Evolutionary conservation across 2,113 vertebrate species (phyloP).

Genomic region (Marmota flaviventris): DNA sequence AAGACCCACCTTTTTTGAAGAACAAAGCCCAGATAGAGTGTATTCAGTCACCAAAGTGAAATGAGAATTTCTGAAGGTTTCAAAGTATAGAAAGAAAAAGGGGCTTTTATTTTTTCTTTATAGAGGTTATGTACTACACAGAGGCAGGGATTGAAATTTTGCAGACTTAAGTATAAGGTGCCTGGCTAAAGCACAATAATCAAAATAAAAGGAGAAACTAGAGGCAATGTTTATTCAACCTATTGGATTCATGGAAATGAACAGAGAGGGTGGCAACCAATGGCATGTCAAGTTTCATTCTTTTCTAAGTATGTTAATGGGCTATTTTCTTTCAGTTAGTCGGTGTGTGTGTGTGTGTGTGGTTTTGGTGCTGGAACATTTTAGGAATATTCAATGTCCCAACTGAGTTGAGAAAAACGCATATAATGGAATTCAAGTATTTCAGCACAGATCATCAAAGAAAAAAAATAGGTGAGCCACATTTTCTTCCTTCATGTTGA

Average conservation of each 20-base stretch:
- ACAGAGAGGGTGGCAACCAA: background rate
- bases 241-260: constrained; percentile 40
- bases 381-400: constrained; percentile 33
- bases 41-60: constrained; percentile 69
- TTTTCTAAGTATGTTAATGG: background rate
- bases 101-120: background rate
- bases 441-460: constrained; percentile 3
- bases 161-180: no score
- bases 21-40: constrained; percentile 67
- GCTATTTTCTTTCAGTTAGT: constrained; percentile 56
- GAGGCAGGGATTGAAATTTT: constrained; percentile 18
- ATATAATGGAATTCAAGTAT: background rate
- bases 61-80: constrained; percentile 70
- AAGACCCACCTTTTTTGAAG: constrained; percentile 63
- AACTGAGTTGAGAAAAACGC: constrained; percentile 5
- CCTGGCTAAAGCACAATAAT: constrained; percentile 13
- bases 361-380: constrained; percentile 7
- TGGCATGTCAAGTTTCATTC: background rate
- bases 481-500: constrained; percentile 61
- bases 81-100: constrained; percentile 39
- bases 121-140: constrained; percentile 30
- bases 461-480: constrained; percentile 39
- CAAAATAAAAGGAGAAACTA: constrained; percentile 57
- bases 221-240: constrained; percentile 50
- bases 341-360: background rate